Base-by-base conservation (phyloP, 2,113 vertebrate species). In the Formicarius rufipectus region DNA sequence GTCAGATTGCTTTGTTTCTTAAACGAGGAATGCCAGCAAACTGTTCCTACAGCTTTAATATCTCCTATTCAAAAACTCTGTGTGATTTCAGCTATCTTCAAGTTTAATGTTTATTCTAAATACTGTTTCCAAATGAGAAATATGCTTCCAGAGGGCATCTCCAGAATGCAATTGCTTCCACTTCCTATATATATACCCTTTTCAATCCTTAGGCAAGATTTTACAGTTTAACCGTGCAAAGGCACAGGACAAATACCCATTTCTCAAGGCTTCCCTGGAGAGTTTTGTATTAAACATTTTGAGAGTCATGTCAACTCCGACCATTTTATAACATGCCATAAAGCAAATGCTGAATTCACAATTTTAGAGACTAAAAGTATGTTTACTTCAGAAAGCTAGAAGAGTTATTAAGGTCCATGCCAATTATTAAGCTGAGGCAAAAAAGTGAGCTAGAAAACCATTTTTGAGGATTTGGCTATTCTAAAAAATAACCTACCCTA, bases 371-470 rank as follows among this genome's bases (percentile, higher is more conserved):
- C 52, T 52, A 93, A 72, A 80, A 44, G 15, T 74, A 52, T 84
- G 77, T 44, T 97, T 68, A 83, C 50, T 85, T 84, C 25, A 87
- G 77, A 95, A 97, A 88, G 25, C 56, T 87, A 39, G 33, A 60
- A 87, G 20, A 90, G 8, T 87, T 89, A 15, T 76, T 89, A 93
- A 95, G 74, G 64, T 90, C 40, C 69, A 72, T 76, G 49, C 45
- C 86, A 95, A 42, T 90, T 95, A 85, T 31, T 72, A 88, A 89
- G 58, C 30, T 80, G 56, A 64, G 55, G 80, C 50, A 81, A 87
- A 27, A 68, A 88, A 90, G 62, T 2, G 1, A 90, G 15, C 47
- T 59, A 53, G 18, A 52, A 92, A 80, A 40, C 2, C 0, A 25
- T 77, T 91, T 94, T 22, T 47, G 42, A 87, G 59, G 31, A 76